These are phyloP conservation scores for Eilema sororculum DNA, from an alignment of 2,888 invertebrate genomes.

Conservation along the genomic window DNA sequence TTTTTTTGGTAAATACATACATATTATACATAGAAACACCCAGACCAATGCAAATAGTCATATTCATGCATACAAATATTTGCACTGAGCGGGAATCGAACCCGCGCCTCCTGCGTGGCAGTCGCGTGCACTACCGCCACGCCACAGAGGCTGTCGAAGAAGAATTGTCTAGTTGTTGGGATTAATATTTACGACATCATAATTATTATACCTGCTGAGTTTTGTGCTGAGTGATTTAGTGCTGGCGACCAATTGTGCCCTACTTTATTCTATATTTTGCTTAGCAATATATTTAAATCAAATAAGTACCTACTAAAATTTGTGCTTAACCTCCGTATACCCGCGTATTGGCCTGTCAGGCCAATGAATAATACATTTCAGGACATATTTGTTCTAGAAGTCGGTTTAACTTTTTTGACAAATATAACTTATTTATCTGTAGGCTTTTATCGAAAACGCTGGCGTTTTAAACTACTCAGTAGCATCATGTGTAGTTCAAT, in stretches of 20 bases:
- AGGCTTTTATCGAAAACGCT: neutral
- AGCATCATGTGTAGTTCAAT: too few relatives aligned
- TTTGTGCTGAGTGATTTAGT: neutral
- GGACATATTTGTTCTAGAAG: too few relatives aligned
- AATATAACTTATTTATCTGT: neutral
- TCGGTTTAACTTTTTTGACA: too few relatives aligned
- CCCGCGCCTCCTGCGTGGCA: too few relatives aligned
- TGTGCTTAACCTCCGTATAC: neutral
- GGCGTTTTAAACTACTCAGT: neutral
- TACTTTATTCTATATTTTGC: constrained; percentile 5
- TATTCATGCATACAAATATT: too few relatives aligned
- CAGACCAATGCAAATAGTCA: too few relatives aligned
- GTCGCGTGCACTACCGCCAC: too few relatives aligned
- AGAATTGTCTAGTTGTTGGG: neutral
- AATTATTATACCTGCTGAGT: neutral
- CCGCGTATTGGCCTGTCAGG: neutral
- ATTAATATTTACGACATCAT: neutral
- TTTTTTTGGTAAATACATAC: too few relatives aligned
- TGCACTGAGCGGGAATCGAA: too few relatives aligned
- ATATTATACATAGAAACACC: too few relatives aligned
- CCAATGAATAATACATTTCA: too few relatives aligned
- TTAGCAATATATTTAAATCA: neutral
- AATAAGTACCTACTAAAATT: neutral
- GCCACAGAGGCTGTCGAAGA: too few relatives aligned
- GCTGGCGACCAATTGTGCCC: constrained; percentile 3